Base-by-base conservation (phyloP, 2,797 vertebrate genomes). In the Rousettus madagascariensis region DNA sequence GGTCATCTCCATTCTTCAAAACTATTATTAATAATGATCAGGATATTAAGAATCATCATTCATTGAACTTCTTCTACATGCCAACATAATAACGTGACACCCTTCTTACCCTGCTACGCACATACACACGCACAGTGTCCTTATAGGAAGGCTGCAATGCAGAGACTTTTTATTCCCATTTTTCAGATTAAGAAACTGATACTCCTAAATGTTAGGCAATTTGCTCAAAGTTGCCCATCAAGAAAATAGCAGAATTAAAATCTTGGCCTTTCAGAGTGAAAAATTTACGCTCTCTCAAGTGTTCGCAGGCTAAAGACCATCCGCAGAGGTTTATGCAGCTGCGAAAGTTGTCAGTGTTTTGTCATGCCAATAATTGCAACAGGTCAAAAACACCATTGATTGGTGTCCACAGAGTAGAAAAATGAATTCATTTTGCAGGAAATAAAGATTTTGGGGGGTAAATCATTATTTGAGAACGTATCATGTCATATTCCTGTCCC, bases 181-280 rank as follows among this genome's bases (percentile, higher is more conserved):
- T 95, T 92, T 78, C 33, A 77, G 74, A 49, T 75, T 86, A 84
- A 30, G 59, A 95, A 91, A 87, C 43, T 49, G 28, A 91, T n/a
- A 11, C 2, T 83, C 6, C 19, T 36, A 65, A 26, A 79, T 28
- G 15, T 79, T 24, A 71, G 30, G 8, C 6, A 63, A 53, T 79
- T 91, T 88, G 4, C 15, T 43, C 74, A 79, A 78, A 66, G 2
- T 74, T 30, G 8, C 13, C 10, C 19, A 59, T 57, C 6, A 90
- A 90, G 77, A 88, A 85, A 72, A 30, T n/a, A 75, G 9, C 15
- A 74, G 46, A 95, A 93, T 78, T 88, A 28, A 93, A 68, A 66
- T 6, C 13, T 57, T 92, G 65, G 12, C n/a, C 38, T 77, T 75
- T 75, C 7, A 3, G 30, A 72, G 33, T 93, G 71, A 93, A 91